A percentile compares a stretch with the other conserved stretches of the same genome.
phyloP scores from a whole-genome alignment of 2,888 invertebrate species.

The Drosophila setosimentum region DNA sequence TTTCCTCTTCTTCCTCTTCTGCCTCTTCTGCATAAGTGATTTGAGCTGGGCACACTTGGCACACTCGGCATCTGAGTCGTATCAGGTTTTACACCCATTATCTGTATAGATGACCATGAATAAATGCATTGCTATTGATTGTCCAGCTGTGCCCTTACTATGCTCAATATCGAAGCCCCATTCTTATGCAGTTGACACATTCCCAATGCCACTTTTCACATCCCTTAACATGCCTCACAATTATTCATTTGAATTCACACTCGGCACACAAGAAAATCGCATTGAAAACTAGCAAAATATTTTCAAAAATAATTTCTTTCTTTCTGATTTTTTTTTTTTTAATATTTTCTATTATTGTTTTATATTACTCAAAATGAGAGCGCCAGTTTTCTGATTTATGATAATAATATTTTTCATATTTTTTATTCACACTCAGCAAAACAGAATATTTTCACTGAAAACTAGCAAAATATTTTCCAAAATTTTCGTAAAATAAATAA shows the following conservation, averaged over 20 bases:
- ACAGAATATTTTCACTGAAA: too few species aligned
- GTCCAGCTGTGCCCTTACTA: background rate
- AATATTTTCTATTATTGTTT: too few species aligned
- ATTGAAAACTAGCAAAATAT: background rate
- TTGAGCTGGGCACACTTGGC: slow-evolving; percentile 1
- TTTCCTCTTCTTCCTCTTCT: background rate
- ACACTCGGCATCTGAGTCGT: background rate
- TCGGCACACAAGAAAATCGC: too few species aligned
- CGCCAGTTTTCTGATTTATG: too few species aligned
- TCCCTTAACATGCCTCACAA: background rate
- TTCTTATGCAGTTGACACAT: background rate
- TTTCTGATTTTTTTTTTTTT: background rate
- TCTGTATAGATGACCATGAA: background rate
- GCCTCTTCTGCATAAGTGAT: slow-evolving; percentile 33
- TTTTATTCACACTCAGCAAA: background rate
- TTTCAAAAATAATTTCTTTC: background rate
- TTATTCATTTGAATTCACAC: background rate
- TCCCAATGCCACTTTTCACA: background rate
- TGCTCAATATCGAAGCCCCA: background rate
- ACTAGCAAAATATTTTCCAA: too few species aligned
- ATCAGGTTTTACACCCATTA: slow-evolving; percentile 15
- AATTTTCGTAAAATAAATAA: too few species aligned
- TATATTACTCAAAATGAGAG: too few species aligned
- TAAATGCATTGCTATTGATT: background rate
- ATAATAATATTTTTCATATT: background rate